These are phyloP conservation scores for Xylocampa areola DNA, from an alignment of 2,888 invertebrate genomes.

Conservation along the genomic window DNA sequence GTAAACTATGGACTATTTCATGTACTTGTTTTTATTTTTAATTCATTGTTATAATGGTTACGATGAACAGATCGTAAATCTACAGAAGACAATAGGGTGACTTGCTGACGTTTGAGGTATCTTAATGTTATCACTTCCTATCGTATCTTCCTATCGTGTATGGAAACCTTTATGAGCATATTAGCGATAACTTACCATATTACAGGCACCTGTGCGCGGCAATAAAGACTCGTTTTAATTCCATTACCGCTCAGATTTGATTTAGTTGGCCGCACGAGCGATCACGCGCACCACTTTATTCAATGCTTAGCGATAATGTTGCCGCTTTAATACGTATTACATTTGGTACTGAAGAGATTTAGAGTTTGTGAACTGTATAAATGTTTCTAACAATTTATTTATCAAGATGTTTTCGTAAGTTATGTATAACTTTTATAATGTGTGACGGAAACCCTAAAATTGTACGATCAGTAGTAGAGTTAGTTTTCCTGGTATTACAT, in stretches of 20 bases:
- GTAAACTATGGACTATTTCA: too few species aligned
- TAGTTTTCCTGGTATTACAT: too few species aligned
- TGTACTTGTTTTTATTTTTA: too few species aligned
- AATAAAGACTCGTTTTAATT: conserved; percentile 54
- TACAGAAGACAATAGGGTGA: too few species aligned
- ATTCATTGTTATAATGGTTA: too few species aligned
- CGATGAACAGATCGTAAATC: too few species aligned
- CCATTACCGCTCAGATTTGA: conserved; percentile 62
- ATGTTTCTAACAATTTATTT: conserved; percentile 1
- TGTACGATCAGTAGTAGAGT: too few species aligned
- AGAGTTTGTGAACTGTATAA: conserved; percentile 26
- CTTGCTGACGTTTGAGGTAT: neutral
- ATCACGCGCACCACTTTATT: conserved; percentile 55
- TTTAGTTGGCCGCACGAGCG: conserved; percentile 54
- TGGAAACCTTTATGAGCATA: conserved; percentile 25
- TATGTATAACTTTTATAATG: neutral
- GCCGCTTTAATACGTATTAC: conserved; percentile 46
- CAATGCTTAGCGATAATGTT: conserved; percentile 58
- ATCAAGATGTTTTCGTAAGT: neutral
- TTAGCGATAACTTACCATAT: conserved; percentile 46
- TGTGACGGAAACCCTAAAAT: neutral
- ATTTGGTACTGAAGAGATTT: conserved; percentile 39
- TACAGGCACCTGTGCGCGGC: conserved; percentile 47
- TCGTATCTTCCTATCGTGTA: too few species aligned
- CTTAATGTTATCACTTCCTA: neutral